Percentiles rank a stretch among this genome's conserved stretches.
Conservation (phyloP, 2,888 invertebrate genomes). For the Ligdia adustata region DNA sequence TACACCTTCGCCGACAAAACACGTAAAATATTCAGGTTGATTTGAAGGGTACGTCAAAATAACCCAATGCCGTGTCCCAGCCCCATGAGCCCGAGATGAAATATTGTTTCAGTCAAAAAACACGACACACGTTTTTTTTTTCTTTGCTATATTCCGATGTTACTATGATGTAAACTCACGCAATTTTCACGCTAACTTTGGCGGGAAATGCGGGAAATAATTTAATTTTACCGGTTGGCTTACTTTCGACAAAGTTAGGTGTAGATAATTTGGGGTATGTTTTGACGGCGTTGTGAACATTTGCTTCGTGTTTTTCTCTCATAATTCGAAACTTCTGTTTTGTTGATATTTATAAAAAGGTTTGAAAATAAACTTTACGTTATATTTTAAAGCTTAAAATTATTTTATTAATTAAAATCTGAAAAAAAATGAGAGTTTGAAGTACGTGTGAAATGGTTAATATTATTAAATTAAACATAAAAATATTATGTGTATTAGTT, state of each 20-base stretch:
- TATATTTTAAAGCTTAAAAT: too few relatives aligned
- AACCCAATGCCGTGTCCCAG: constrained; percentile 54
- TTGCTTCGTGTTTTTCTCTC: constrained; percentile 7
- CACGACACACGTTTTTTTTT: constrained; percentile 54
- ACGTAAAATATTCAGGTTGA: constrained; percentile 55
- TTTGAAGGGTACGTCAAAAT: constrained; percentile 57
- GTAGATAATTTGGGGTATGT: constrained; percentile 15
- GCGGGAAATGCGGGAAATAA: constrained; percentile 36
- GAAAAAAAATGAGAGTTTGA: too few relatives aligned
- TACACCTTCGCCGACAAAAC: constrained; percentile 31
- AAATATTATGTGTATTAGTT: too few relatives aligned
- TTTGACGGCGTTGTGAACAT: constrained; percentile 10
- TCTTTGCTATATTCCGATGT: constrained; percentile 39
- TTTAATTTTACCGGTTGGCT: constrained; percentile 38
- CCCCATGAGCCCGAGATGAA: constrained; percentile 63
- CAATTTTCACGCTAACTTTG: constrained; percentile 47
- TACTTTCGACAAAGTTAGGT: constrained; percentile 25
- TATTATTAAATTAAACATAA: too few relatives aligned
- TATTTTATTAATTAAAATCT: too few relatives aligned
- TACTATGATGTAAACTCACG: constrained; percentile 49
- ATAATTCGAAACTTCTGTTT: too few relatives aligned
- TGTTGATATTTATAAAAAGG: too few relatives aligned
- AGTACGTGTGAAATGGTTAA: too few relatives aligned
- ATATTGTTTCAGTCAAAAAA: constrained; percentile 63
- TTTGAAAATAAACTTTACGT: too few relatives aligned